phyloP scores from a whole-genome alignment of 2,888 invertebrate genomes.

The Trisateles emortualis region DNA sequence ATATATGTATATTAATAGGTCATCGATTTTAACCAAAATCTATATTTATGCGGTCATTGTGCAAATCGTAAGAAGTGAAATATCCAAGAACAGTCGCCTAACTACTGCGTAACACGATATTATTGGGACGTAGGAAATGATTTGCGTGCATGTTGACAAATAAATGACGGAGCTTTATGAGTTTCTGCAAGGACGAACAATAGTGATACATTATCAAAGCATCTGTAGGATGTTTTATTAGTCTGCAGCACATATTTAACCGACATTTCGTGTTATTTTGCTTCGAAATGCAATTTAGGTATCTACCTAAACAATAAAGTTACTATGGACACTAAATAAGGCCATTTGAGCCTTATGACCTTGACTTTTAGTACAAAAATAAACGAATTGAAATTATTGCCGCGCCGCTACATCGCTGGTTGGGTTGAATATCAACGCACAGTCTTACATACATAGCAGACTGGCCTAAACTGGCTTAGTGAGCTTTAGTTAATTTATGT shows the following conservation, averaged over 20 bases:
- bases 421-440: too few species aligned
- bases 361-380: too few species aligned
- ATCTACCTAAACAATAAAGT: too few species aligned
- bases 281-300: conserved; percentile 78
- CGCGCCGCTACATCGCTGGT: too few species aligned
- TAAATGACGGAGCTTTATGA: conserved; percentile 61
- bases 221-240: conserved; percentile 32
- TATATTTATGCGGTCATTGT: conserved; percentile 42
- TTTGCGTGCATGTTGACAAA: conserved; percentile 71
- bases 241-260: conserved; percentile 37
- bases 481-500: too few species aligned
- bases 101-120: conserved; percentile 72
- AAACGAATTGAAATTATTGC: too few species aligned
- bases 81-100: conserved; percentile 54
- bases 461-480: too few species aligned
- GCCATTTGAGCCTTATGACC: too few species aligned
- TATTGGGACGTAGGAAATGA: conserved; percentile 62
- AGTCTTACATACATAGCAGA: too few species aligned
- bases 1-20: conserved; percentile 49
- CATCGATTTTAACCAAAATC: conserved; percentile 57
- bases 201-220: conserved; percentile 49
- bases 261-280: conserved; percentile 88
- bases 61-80: conserved; percentile 42
- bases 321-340: too few species aligned
- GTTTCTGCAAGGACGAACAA: conserved; percentile 53